These are phyloP conservation scores for Capra hircus DNA, from an alignment of 2,113 vertebrate species.

Conservation along the genomic window DNA sequence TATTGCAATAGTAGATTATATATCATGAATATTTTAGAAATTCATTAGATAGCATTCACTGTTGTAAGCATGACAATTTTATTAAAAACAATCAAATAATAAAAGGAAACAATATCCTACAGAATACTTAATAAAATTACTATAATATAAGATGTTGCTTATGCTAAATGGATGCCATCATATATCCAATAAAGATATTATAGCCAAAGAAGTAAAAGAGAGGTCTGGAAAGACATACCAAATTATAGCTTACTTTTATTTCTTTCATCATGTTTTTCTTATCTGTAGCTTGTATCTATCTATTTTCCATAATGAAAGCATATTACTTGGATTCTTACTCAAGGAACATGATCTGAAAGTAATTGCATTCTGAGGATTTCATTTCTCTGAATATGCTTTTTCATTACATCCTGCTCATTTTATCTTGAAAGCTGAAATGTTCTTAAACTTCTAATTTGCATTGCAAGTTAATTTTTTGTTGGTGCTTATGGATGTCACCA, in stretches of 20 bases:
- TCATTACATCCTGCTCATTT: neutral
- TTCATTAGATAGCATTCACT: neutral
- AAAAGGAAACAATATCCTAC: neutral
- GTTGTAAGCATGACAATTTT: neutral
- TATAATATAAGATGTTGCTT: neutral
- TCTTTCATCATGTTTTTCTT: neutral
- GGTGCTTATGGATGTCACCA: neutral
- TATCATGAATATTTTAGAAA: neutral
- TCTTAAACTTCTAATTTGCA: conserved; percentile 33
- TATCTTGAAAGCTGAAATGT: conserved; percentile 3
- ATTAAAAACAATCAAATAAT: neutral
- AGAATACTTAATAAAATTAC: neutral
- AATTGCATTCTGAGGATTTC: conserved; percentile 1
- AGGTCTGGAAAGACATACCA: neutral
- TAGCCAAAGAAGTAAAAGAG: neutral
- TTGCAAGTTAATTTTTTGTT: neutral
- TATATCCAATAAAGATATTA: neutral
- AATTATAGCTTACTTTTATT: neutral
- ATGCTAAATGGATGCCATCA: neutral
- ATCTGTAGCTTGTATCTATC: neutral
- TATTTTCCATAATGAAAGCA: neutral
- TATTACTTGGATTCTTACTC: neutral
- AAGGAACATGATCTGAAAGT: neutral
- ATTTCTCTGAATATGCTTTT: conserved; percentile 34
- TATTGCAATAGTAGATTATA: neutral